phyloP scores from a whole-genome alignment of 2,113 vertebrate species.

The Pomatorhinus ruficollis region DNA sequence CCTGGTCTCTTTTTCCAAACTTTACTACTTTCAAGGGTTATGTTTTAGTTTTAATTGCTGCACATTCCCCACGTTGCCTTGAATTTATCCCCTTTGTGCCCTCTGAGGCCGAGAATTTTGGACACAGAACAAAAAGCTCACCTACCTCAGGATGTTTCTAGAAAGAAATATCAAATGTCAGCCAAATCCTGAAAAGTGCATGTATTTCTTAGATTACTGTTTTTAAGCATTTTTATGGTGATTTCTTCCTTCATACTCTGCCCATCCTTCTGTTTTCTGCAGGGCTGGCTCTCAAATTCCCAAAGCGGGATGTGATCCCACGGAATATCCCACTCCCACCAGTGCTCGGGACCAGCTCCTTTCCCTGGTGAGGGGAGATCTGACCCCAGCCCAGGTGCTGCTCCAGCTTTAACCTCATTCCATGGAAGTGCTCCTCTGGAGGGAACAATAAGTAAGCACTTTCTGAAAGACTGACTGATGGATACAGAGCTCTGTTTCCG shows the following conservation, averaged over 20 bases:
- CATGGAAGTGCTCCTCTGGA: slow-evolving; percentile 12
- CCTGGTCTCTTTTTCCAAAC: not conserved
- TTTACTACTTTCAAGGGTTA: not conserved
- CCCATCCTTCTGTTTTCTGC: not conserved
- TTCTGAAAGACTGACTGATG: not conserved
- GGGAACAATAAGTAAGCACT: not conserved
- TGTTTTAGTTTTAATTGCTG: not conserved
- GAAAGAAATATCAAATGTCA: not conserved
- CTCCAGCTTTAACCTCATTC: not conserved
- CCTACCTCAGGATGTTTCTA: not conserved
- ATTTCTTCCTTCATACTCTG: not conserved
- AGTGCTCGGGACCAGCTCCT: not conserved
- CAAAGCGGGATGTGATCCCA: not conserved
- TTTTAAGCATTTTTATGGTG: not conserved
- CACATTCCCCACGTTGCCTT: not conserved
- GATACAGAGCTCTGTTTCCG: not conserved
- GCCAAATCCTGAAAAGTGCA: not conserved
- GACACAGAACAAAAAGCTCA: not conserved
- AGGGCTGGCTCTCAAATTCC: not conserved
- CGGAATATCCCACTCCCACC: no score
- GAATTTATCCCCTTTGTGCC: not conserved
- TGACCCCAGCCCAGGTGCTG: not conserved
- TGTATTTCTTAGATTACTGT: not conserved
- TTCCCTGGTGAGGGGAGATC: not conserved
- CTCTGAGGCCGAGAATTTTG: not conserved